Evolutionary conservation across 2,888 invertebrate species (phyloP).

Genomic region (Arge pagana): DNA sequence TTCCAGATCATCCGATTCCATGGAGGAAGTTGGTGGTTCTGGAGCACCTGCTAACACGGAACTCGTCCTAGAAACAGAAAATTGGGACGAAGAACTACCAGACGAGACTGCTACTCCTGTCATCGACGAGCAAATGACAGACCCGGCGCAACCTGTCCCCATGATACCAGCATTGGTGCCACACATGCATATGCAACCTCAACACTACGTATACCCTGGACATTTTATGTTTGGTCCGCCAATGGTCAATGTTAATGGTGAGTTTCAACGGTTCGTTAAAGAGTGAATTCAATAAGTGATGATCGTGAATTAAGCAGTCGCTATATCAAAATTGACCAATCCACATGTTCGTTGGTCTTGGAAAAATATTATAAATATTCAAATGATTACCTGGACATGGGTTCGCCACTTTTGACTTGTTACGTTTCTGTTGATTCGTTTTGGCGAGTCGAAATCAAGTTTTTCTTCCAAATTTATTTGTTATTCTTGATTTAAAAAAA

Average conservation of each 20-base stretch:
- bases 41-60: conserved; percentile 33
- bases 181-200: conserved; percentile 44
- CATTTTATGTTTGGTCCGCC: conserved; percentile 61
- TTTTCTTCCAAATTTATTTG: no score
- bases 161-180: conserved; percentile 49
- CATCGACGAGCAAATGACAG: conserved; percentile 29
- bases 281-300: no score
- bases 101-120: conserved; percentile 30
- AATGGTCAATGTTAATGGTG: conserved; percentile 61
- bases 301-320: no score
- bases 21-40: conserved; percentile 42
- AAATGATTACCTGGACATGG: no score
- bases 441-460: no score
- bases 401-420: no score
- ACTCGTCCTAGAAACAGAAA: conserved; percentile 21
- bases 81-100: conserved; percentile 26
- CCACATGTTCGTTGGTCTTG: no score
- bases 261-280: conserved; percentile 39
- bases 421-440: no score
- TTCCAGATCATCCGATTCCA: conserved; percentile 44
- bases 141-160: conserved; percentile 24
- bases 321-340: no score
- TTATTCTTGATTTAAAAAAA: no score
- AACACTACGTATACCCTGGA: conserved; percentile 60
- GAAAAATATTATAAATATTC: no score